Evolutionary conservation across 2,797 vertebrate species (phyloP).

Genomic region (Periparus ater): DNA sequence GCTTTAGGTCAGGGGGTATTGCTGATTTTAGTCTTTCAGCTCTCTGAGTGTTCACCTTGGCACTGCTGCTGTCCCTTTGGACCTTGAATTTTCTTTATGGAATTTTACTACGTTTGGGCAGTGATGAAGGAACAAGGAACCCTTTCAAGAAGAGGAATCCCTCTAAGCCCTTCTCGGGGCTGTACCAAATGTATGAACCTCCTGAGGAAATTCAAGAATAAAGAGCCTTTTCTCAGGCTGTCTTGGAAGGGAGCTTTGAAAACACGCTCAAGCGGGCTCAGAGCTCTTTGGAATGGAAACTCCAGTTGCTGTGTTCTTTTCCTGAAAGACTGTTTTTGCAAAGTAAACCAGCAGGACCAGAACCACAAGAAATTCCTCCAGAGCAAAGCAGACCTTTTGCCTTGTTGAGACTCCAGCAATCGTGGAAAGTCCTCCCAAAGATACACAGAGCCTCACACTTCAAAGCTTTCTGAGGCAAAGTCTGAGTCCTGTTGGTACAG

Average conservation of each 20-base stretch:
- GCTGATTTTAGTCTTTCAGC: neutral
- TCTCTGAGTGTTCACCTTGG: neutral
- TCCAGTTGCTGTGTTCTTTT: neutral
- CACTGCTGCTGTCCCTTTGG: neutral
- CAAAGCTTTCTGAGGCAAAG: neutral
- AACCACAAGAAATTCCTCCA: neutral
- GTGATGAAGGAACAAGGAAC: conserved; percentile 20
- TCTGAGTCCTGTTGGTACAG: neutral
- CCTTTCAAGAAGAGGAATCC: neutral
- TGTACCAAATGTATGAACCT: neutral
- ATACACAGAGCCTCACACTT: accelerated
- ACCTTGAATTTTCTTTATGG: neutral
- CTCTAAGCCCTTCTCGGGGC: neutral
- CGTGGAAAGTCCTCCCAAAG: neutral
- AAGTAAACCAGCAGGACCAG: neutral
- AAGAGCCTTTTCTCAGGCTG: conserved; percentile 4
- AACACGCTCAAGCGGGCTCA: neutral
- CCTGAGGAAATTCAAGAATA: conserved; percentile 31
- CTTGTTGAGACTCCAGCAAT: neutral
- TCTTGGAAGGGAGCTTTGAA: neutral
- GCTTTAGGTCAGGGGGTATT: neutral
- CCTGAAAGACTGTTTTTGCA: neutral
- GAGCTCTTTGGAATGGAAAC: neutral
- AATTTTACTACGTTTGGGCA: neutral
- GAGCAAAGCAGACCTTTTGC: neutral